Base-by-base conservation (phyloP, 2,888 invertebrate genomes). In the Pyralis farinalis region DNA sequence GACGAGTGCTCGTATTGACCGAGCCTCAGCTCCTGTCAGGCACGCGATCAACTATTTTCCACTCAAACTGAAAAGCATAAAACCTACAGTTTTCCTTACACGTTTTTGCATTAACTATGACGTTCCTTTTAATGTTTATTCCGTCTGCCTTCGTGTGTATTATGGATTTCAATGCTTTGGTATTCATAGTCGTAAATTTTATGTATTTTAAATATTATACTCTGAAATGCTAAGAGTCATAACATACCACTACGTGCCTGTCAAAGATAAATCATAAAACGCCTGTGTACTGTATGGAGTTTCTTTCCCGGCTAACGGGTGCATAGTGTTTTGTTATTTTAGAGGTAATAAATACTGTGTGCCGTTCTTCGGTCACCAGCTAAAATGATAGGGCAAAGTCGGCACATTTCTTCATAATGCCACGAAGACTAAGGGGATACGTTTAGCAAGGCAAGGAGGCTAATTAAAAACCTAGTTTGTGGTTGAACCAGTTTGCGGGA, bases 1-100 rank as follows among this genome's bases (percentile, higher is more conserved):
- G 87, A 87, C 87, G 78, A 68, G 72, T 71, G 79, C 79, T 80
- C 82, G 83, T 84, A 83, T 76, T 77, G 64, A 63, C 55, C 43
- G 35, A 39, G 42, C 21, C 57, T 48, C 27, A 53, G 58, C 56
- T 52, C 56, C 57, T 53, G 53, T 57, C 66, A 64, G 59, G 61
- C 76, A 74, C 77, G 70, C 74, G 62, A 71, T 61, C 67, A 61
- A 66, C 66, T 69, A 73, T 71, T 43, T 39, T 37, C 36, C 50
- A 46, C 55, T 58, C 58, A 51, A 55, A 60, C 66, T 57, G 53
- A 59, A 64, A 63, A 63, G 59, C 48, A 48, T 55, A 53, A 58
- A 49, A 52, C 51, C 53, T 31, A 53, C 45, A 49, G 58, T 58
- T 59, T 56, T 47, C 56, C 47, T 51, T 53, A 51, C 55, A 44